These are phyloP conservation scores for Plagodis pulveraria DNA, from an alignment of 2,888 invertebrate genomes.

Conservation along the genomic window DNA sequence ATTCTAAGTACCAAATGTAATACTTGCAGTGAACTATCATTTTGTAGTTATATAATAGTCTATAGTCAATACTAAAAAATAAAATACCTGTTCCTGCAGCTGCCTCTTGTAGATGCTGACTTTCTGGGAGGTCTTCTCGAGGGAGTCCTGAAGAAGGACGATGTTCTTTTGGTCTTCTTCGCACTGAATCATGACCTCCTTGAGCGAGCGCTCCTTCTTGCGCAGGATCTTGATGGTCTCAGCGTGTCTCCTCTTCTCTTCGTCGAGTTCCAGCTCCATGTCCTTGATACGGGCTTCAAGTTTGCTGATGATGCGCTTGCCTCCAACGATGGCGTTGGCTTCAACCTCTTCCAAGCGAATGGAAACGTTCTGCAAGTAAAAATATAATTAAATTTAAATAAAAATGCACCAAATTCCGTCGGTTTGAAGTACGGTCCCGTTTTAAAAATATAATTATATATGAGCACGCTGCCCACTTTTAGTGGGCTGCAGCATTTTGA, in stretches of 20 bases:
- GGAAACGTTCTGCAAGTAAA: constrained; percentile 88
- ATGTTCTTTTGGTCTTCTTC: constrained; percentile 99
- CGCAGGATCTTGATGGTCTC: constrained; percentile 98
- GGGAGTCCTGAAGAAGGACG: constrained; percentile 94
- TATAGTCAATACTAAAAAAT: too few species aligned
- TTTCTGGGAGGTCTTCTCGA: constrained; percentile 95
- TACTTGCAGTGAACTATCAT: too few species aligned
- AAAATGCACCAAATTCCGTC: neutral
- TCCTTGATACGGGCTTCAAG: constrained; percentile 97
- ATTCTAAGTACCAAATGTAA: too few species aligned
- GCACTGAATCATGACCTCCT: constrained; percentile 97
- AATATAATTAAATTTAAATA: neutral
- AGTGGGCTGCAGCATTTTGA: too few species aligned
- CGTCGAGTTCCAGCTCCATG: constrained; percentile 96
- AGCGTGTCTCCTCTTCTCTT: constrained; percentile 98
- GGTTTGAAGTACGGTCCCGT: too few species aligned
- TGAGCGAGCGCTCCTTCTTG: constrained; percentile 98
- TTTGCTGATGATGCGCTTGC: constrained; percentile 98
- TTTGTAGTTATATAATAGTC: neutral
- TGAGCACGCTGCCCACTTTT: too few species aligned
- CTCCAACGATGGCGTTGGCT: constrained; percentile 98
- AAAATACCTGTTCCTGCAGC: constrained; percentile 92
- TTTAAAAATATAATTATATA: too few species aligned
- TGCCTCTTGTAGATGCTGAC: constrained; percentile 98
- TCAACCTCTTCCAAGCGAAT: constrained; percentile 98